phyloP scores from a whole-genome alignment of 2,888 invertebrate species.

The Euplexia lucipara region DNA sequence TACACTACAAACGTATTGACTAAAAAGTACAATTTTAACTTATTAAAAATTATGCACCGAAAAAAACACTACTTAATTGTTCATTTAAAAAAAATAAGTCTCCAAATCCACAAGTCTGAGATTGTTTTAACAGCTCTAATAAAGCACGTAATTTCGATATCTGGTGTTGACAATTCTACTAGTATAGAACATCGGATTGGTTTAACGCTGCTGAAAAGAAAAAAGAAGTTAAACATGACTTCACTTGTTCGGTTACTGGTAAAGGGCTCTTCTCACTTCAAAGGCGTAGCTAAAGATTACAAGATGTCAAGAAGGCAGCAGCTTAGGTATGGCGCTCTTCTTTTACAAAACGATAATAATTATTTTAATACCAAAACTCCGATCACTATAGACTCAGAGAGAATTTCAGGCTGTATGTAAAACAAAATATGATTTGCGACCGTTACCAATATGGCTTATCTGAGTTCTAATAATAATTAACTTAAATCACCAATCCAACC shows the following conservation, averaged over 20 bases:
- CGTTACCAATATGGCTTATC: no score
- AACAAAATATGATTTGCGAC: no score
- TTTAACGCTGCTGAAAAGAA: conserved; percentile 79
- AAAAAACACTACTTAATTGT: neutral
- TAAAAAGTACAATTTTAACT: no score
- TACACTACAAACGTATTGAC: no score
- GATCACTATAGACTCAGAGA: neutral
- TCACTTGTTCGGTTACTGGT: neutral
- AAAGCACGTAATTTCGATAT: neutral
- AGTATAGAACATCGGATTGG: conserved; percentile 83
- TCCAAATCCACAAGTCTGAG: conserved; percentile 20
- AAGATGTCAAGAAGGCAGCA: neutral
- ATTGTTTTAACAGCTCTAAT: conserved; percentile 15
- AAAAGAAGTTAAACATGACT: conserved; percentile 44
- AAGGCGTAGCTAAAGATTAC: neutral
- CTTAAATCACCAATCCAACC: no score
- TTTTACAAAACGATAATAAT: neutral
- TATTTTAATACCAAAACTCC: no score
- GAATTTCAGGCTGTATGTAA: neutral
- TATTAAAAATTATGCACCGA: neutral
- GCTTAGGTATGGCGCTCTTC: neutral
- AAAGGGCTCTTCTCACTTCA: neutral
- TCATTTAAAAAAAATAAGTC: neutral
- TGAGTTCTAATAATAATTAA: no score
- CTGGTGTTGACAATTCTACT: conserved; percentile 33